phyloP scores from a whole-genome alignment of 1,140 invertebrate genomes.

The Diprion similis region DNA sequence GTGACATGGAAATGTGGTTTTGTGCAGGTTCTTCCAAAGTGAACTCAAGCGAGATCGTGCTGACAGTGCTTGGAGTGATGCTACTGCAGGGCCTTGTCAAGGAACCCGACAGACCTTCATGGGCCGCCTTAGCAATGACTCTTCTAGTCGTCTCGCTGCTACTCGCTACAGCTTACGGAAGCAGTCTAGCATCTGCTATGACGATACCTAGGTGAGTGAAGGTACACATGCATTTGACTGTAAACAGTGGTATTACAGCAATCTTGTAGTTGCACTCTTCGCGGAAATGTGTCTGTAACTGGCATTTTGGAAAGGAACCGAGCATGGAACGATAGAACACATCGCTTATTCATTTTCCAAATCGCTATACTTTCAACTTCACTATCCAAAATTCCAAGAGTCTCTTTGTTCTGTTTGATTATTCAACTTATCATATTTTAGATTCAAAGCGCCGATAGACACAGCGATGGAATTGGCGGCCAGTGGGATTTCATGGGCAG shows the following conservation, averaged over 20 bases:
- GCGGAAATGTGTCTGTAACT: slow-evolving; percentile 21
- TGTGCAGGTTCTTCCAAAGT: background rate
- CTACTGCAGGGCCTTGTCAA: slow-evolving; percentile 25
- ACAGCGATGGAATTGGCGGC: slow-evolving; percentile 61
- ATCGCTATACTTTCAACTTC: background rate
- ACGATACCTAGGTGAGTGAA: slow-evolving; percentile 61
- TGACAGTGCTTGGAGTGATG: slow-evolving; percentile 20
- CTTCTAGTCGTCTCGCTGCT: slow-evolving; percentile 46
- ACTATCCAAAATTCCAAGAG: background rate
- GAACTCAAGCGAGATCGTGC: slow-evolving; percentile 17
- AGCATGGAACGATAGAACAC: too few species aligned
- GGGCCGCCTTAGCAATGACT: slow-evolving; percentile 26
- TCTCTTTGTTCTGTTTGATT: background rate
- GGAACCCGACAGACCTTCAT: slow-evolving; percentile 4
- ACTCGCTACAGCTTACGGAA: slow-evolving; percentile 62
- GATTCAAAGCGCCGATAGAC: slow-evolving; percentile 59
- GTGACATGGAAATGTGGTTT: background rate
- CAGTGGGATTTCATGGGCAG: slow-evolving; percentile 62
- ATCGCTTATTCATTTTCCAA: background rate
- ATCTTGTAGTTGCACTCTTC: too few species aligned
- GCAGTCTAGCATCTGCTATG: slow-evolving; percentile 63
- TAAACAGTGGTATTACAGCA: too few species aligned
- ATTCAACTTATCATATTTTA: slow-evolving; percentile 14
- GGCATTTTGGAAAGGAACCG: background rate
- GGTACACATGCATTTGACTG: too few species aligned